Evolutionary conservation across 1,140 invertebrate genomes (phyloP), one percentile per base, ranked within the genome.

Genomic region (Ganaspis sp.): DNA sequence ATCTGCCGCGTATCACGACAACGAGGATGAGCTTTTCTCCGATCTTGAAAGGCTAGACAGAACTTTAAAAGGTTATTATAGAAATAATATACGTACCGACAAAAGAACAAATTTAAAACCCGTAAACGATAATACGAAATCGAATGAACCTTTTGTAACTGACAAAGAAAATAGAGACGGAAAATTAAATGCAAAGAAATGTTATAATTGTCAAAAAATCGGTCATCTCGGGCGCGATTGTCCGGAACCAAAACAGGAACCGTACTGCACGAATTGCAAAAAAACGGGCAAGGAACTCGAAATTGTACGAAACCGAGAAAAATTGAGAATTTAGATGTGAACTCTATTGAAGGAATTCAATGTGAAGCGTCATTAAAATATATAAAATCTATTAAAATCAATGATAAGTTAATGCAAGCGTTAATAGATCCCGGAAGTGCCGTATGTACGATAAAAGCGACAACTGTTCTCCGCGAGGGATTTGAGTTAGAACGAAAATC

Each of bases 161-260:
- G 1, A 37, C 49, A 73, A 54, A 72, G 12, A 45, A 9, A 70
- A 0, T 15, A n/a, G 1, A 23, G 54, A 23, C 3, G 45, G 42
- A 5, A 17, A 71, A 40, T 3, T 26, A 1, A 34, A 34, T 34
- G 6, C 29, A 6, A 6, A 6, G 6, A 73, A 76, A 29, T 80
- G 76, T 75, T 81, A 42, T 23, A 81, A 78, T 69, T 81, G 79
- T 69, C 69, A 74, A 9, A 73, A 64, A 1, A 1, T 8, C 3
- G 79, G 76, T 19, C 75, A 81, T 73, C 38, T 75, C 1, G 38
- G 70, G 54, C 37, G 69, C 26, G 45, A 77, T 9, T 81, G 79
- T 69, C 70, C 79, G 8, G 79, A 78, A 23, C 73, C 73, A 1
- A 37, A 34, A 19, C 40, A 45, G 1, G 75, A 77, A 54, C 17